These are phyloP conservation scores for Platyrinchus mystaceus DNA, from an alignment of 2,797 vertebrate genomes.

Conservation along the genomic window DNA sequence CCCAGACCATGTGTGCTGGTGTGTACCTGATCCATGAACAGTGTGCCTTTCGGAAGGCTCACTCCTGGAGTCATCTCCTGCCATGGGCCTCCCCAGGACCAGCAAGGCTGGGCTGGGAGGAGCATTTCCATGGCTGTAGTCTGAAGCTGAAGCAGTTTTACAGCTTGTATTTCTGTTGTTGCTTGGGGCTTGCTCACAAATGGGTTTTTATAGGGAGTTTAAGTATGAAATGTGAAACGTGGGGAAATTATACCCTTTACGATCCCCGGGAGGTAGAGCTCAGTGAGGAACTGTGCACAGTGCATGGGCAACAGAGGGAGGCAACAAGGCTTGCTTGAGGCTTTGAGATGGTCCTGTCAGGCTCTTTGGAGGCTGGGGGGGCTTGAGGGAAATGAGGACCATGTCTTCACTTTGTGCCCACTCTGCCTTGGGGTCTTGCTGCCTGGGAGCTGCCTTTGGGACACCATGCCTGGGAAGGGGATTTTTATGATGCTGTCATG, in stretches of 20 bases:
- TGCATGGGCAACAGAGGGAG: background rate
- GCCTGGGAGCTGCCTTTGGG: background rate
- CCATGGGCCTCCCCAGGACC: background rate
- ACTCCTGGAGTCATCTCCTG: background rate
- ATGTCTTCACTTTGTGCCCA: background rate
- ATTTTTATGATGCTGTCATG: background rate
- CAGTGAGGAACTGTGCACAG: background rate
- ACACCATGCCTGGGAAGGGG: background rate
- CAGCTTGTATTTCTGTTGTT: background rate
- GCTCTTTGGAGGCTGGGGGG: background rate
- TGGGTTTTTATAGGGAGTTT: background rate
- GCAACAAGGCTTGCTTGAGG: background rate
- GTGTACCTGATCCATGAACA: accelerated
- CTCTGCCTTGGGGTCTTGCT: background rate
- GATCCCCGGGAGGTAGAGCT: background rate
- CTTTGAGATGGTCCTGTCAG: background rate
- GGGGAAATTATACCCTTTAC: background rate
- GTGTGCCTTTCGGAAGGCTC: accelerated
- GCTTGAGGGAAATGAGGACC: background rate
- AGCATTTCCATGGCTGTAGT: background rate
- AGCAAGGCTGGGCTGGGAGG: background rate
- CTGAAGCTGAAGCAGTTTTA: background rate
- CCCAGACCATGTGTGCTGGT: background rate
- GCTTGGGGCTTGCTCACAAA: background rate
- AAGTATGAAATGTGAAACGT: background rate